Evolutionary conservation across 2,888 invertebrate genomes (phyloP), one percentile per base, ranked within the genome.

Genomic region (Digitonthophagus gazella): DNA sequence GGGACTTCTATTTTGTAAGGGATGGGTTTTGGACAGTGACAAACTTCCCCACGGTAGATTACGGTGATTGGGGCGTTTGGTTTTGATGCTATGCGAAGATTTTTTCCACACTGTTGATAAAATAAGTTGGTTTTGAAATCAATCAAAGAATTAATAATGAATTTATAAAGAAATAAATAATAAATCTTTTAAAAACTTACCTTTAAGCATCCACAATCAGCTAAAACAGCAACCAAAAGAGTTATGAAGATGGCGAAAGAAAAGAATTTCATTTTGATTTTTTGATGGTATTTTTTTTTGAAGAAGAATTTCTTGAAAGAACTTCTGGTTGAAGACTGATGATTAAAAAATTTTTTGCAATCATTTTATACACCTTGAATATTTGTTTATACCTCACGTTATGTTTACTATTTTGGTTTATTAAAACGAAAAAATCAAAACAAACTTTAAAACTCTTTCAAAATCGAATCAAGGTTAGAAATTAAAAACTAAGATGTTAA

Each of bases 181-280:
- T 3, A 57, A 15, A 15, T 57, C 14, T 3, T 55, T 15, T 55
- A 28, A 28, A 66, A n/a, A 77, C 80, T 79, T 76, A 81, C 82
- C 72, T 78, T 78, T 22, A 80, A 72, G 68, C 82, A 82, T 56
- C 82, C 82, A 67, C 82, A 82, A 67, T 81, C 75, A 2, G 78
- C 78, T 11, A 68, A 72, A 19, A 74, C 77, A 20, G 72, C 71
- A 28, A 72, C 74, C 18, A 74, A 67, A 14, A 77, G 54, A 11
- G 72, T 71, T 57, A 75, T 16, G 11, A 78, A 67, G 18, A 75
- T 64, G 14, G 76, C 16, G 44, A 58, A 68, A n/a, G 58, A 56
- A 8, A 72, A 5, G 11, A 76, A 54, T 65, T 75, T 76, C 77
- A 77, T 77, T 61, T 68, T 75, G 15, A 20, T 57, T 16, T n/a